These are phyloP conservation scores for Megatriorchis doriae DNA, from an alignment of 2,113 vertebrate species.

Conservation along the genomic window DNA sequence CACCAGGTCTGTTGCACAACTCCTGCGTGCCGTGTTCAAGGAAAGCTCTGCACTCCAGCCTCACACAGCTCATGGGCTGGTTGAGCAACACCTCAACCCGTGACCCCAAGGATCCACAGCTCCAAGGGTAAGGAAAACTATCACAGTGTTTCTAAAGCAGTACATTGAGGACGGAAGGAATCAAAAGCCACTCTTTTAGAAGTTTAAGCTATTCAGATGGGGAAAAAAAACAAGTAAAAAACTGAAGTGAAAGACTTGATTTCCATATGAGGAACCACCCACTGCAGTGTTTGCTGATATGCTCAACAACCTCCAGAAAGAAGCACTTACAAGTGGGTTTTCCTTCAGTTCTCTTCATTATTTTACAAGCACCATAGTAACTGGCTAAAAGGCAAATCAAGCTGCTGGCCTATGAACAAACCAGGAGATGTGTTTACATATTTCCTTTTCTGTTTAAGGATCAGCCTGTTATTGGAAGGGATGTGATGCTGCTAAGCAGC, in stretches of 20 bases:
- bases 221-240: background rate
- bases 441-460: background rate
- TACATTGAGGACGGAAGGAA: background rate
- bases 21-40: accelerated
- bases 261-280: background rate
- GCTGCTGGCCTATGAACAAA: background rate
- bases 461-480: background rate
- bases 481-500: background rate
- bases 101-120: background rate
- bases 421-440: background rate
- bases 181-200: background rate
- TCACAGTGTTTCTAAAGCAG: background rate
- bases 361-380: background rate
- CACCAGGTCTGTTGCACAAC: background rate
- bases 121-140: background rate
- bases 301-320: background rate
- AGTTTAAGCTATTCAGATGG: background rate
- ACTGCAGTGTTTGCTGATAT: background rate
- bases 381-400: background rate
- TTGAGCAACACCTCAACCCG: background rate
- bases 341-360: background rate
- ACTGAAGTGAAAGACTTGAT: background rate
- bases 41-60: background rate
- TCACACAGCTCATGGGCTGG: background rate
- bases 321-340: background rate